phyloP scores from a whole-genome alignment of 2,888 invertebrate species.

The Netelia inedita region DNA sequence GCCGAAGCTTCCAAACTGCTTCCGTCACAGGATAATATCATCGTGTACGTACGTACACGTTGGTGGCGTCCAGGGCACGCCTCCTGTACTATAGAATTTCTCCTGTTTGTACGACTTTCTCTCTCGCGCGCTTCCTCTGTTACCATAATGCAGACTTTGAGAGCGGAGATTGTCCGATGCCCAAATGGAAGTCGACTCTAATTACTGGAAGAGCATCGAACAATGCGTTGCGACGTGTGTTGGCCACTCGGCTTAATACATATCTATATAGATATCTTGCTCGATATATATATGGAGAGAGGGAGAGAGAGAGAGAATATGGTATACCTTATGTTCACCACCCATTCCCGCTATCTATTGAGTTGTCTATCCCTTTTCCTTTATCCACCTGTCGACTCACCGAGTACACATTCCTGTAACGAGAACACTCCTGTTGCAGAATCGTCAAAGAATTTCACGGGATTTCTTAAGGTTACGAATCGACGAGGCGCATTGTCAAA shows the following conservation, averaged over 20 bases:
- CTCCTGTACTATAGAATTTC: conserved; percentile 36
- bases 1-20: conserved; percentile 56
- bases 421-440: not conserved
- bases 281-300: conserved; percentile 5
- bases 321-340: not conserved
- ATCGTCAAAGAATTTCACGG: not conserved
- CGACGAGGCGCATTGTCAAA: not conserved
- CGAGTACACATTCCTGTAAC: not conserved
- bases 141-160: conserved; percentile 17
- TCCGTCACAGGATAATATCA: conserved; percentile 42
- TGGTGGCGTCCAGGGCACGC: conserved; percentile 29
- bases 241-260: conserved; percentile 46
- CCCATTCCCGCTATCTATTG: conserved; percentile 16
- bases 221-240: conserved; percentile 66
- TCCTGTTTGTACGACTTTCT: conserved; percentile 38
- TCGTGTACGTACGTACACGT: conserved; percentile 28
- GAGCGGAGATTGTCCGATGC: conserved; percentile 37
- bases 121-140: not conserved
- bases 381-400: not conserved
- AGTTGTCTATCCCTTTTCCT: not conserved
- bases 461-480: not conserved
- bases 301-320: not conserved
- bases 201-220: conserved; percentile 71
- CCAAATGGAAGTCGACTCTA: conserved; percentile 66
- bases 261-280: not conserved